Base-by-base conservation (phyloP, 2,888 invertebrate genomes). In the Tricholauxania praeusta region DNA sequence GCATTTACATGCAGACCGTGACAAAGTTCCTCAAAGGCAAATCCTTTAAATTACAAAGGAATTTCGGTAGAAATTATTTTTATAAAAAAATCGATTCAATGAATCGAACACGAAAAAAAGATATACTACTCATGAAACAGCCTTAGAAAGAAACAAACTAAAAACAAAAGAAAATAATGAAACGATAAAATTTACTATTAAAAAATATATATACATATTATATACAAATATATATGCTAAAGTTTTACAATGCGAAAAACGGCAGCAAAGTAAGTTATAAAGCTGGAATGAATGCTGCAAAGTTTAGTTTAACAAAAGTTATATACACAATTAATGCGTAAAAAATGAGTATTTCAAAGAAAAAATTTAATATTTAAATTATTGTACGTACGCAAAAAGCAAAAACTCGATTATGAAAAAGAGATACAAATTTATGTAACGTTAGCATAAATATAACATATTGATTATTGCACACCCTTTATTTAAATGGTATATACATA, bases 1-100 rank as follows among this genome's bases (percentile, higher is more conserved):
- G 81, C 72, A 79, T 81, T 75, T 87, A 87, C 76, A 81, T 87
- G 79, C 83, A 86, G 81, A 83, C 82, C 75, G 82, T 87, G 75
- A 86, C 85, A 79, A 83, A 85, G 81, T 87, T 87, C 82, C 83
- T 87, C 81, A 81, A 82, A 78, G 83, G 83, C 78, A 87, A 87
- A 80, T 85, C 84, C 72, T 87, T 87, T 74, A 86, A 85, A 80
- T 78, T 87, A 78, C 83, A 86, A 78, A 85, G 85, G 75, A 85
- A 80, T 78, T 86, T 87, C 74, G 87, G 85, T 70, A 82, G 84
- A 72, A 87, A 87, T 75, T 87, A 86, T 77, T 87, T 87, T 82
- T 87, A 85, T 79, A 84, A 84, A 78, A 85, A 83, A 73, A 76
- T 83, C 71, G 81, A 82, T 75, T 80, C 82, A 67, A 78, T 79